Conservation (phyloP, 2,888 invertebrate species). For the Dicranocentrus wangi region DNA sequence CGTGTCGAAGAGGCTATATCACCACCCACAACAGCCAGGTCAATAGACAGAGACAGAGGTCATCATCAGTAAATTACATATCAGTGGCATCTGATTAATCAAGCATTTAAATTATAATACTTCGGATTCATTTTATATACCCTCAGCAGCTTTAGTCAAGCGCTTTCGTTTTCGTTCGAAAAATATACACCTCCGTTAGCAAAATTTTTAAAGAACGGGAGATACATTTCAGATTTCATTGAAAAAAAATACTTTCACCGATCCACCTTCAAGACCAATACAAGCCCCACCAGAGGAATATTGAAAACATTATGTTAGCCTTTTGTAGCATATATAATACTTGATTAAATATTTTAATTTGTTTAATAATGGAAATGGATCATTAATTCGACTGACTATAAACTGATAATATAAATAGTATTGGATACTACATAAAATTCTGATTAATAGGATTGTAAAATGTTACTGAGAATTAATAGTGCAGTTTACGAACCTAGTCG, state of each 20-base stretch:
- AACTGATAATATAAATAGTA: no score
- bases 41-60: conserved; percentile 35
- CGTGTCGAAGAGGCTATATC: conserved; percentile 56
- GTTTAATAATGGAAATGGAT: no score
- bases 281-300: no score
- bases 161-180: conserved; percentile 14
- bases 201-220: not conserved
- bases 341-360: no score
- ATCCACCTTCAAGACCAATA: no score
- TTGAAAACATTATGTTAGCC: no score
- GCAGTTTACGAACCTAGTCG: no score
- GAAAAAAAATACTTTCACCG: no score
- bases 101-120: conserved; percentile 6
- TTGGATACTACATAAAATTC: not conserved
- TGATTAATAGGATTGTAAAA: conserved; percentile 21
- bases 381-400: no score
- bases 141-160: conserved; percentile 51
- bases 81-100: conserved; percentile 33
- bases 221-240: no score
- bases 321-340: no score
- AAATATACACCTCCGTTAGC: not conserved
- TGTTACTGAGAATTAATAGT: conserved; percentile 30
- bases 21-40: conserved; percentile 24
- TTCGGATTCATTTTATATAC: not conserved
- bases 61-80: conserved; percentile 13